These are phyloP conservation scores for Chironomus striatipennis DNA, from an alignment of 1,140 invertebrate genomes.

Conservation along the genomic window DNA sequence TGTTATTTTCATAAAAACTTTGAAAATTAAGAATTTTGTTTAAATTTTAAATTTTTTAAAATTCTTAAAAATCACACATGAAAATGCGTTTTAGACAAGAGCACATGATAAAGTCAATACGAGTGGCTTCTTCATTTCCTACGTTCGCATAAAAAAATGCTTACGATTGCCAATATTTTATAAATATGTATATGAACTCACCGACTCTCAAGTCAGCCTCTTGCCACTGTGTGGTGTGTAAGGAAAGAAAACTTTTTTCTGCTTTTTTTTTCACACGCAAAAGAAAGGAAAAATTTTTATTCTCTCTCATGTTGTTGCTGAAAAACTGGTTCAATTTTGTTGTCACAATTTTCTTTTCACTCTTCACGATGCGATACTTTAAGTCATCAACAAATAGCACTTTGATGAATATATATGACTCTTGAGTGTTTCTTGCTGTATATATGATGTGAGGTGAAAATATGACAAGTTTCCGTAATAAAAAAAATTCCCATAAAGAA, in stretches of 20 bases:
- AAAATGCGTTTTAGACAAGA: too few species aligned
- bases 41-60: too few species aligned
- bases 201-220: not conserved
- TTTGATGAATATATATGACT: not conserved
- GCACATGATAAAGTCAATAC: too few species aligned
- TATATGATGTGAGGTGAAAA: not conserved
- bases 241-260: not conserved
- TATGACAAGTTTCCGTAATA: not conserved
- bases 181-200: not conserved
- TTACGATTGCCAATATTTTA: constrained; percentile 8
- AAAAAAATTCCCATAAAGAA: not conserved
- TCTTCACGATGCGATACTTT: not conserved
- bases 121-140: not conserved
- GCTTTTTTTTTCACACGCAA: constrained; percentile 6
- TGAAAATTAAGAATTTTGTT: too few species aligned
- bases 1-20: too few species aligned
- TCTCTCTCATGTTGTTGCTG: not conserved
- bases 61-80: too few species aligned
- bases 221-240: not conserved
- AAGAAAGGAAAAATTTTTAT: not conserved
- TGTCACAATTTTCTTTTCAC: constrained; percentile 13
- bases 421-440: not conserved
- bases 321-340: constrained; percentile 9
- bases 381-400: not conserved
- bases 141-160: not conserved